These are phyloP conservation scores for Okamejei kenojei DNA, from an alignment of 2,797 vertebrate species.

Conservation along the genomic window DNA sequence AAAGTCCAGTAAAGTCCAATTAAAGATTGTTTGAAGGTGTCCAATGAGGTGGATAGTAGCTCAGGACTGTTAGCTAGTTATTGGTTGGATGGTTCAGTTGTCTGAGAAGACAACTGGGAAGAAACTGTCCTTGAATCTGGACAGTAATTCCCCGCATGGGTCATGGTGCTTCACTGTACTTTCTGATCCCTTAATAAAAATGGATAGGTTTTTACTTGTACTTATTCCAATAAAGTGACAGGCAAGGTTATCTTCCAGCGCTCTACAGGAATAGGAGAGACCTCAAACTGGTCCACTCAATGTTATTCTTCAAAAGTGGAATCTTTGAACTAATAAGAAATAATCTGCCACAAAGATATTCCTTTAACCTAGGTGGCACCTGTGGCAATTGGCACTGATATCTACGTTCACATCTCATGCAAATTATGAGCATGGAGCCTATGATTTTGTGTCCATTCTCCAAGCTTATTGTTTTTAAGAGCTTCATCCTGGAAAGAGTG, in stretches of 20 bases:
- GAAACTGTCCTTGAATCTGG: too few relatives aligned
- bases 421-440: background rate
- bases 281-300: background rate
- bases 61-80: too few relatives aligned
- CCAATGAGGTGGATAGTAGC: too few relatives aligned
- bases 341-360: background rate
- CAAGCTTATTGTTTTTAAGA: background rate
- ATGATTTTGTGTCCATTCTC: background rate
- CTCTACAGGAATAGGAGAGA: background rate
- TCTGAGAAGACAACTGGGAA: too few relatives aligned
- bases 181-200: background rate
- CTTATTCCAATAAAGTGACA: background rate
- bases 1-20: too few relatives aligned
- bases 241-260: background rate
- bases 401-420: background rate
- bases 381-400: background rate
- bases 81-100: too few relatives aligned
- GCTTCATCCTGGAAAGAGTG: background rate
- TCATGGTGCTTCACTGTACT: background rate
- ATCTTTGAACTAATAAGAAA: background rate
- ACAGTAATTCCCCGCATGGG: too few relatives aligned
- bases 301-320: background rate
- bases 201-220: background rate
- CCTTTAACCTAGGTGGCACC: background rate
- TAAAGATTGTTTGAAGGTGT: too few relatives aligned